phyloP scores from a whole-genome alignment of 2,113 vertebrate species.

The Trematocara zebra region DNA sequence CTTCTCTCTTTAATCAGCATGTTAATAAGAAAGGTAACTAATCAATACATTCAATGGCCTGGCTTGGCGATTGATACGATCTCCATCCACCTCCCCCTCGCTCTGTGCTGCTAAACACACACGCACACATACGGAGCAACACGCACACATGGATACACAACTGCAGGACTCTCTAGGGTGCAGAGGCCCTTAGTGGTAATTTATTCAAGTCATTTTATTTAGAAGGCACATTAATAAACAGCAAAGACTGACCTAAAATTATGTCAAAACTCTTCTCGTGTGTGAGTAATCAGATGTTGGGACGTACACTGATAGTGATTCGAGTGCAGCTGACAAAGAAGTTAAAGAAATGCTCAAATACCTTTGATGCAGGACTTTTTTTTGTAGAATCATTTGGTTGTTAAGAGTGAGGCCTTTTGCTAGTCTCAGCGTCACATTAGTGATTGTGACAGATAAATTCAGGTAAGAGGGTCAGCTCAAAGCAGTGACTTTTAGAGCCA shows the following conservation, averaged over 20 bases:
- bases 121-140: slow-evolving; percentile 32
- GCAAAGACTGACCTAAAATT: background rate
- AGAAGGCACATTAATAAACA: background rate
- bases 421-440: background rate
- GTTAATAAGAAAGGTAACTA: slow-evolving; percentile 86
- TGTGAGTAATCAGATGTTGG: background rate
- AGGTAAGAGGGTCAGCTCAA: background rate
- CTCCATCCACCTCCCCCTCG: slow-evolving; percentile 67
- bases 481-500: background rate
- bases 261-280: background rate
- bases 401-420: background rate
- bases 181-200: slow-evolving; percentile 38
- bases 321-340: background rate
- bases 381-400: background rate
- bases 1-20: slow-evolving; percentile 80
- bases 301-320: background rate
- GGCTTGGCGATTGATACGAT: slow-evolving; percentile 79
- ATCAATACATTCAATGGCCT: slow-evolving; percentile 82
- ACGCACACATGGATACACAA: slow-evolving; percentile 40
- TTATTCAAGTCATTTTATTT: slow-evolving; percentile 9
- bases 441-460: background rate
- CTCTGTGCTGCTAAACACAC: slow-evolving; percentile 51
- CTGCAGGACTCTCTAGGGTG: slow-evolving; percentile 18
- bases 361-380: background rate
- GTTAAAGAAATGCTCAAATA: background rate